Conservation (phyloP, 2,888 invertebrate genomes). For the Mythimna pallens region DNA sequence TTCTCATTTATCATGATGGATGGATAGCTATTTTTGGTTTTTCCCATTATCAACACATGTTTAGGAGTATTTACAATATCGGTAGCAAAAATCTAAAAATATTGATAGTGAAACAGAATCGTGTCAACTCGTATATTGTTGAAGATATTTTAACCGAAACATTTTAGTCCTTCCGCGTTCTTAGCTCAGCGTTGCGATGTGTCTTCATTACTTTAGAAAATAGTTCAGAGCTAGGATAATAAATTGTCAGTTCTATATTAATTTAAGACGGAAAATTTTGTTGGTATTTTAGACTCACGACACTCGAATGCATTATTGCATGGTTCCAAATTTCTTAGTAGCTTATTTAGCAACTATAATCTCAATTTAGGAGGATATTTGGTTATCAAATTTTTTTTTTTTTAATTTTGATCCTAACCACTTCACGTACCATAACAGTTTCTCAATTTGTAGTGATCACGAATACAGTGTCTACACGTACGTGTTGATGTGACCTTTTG, state of each 20-base stretch:
- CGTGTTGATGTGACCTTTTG: constrained; percentile 70
- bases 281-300: constrained; percentile 1
- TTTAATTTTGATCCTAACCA: constrained; percentile 39
- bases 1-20: constrained; percentile 47
- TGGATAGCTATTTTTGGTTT: constrained; percentile 12
- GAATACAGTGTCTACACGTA: constrained; percentile 62
- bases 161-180: constrained; percentile 40
- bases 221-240: constrained; percentile 14
- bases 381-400: constrained; percentile 34
- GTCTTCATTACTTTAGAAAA: constrained; percentile 35
- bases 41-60: constrained; percentile 19
- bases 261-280: not conserved
- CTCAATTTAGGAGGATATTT: not conserved
- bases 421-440: constrained; percentile 66
- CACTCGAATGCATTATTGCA: not conserved
- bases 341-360: not conserved
- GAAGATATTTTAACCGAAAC: not conserved
- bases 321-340: not conserved
- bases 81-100: constrained; percentile 17
- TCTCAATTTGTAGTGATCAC: constrained; percentile 68
- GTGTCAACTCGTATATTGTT: constrained; percentile 10
- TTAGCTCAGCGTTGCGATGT: constrained; percentile 6
- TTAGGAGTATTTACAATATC: constrained; percentile 36
- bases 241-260: constrained; percentile 31
- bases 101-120: constrained; percentile 22